A percentile compares a stretch with the other conserved stretches of the same genome.
phyloP scores from a whole-genome alignment of 92 coral and sea anemone genomes.

The Paramuricea clavata region DNA sequence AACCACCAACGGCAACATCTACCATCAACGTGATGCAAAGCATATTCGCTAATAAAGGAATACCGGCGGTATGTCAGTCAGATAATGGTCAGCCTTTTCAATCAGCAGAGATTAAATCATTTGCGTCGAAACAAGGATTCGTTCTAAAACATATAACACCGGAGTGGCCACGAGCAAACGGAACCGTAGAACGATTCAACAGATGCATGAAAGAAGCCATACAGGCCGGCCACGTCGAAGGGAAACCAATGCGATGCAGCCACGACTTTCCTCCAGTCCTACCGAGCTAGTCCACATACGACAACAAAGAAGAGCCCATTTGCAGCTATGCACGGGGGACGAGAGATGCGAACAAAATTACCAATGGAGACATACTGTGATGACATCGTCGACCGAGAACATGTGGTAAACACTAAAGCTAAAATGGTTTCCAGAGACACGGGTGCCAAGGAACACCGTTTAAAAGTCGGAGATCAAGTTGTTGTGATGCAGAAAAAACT shows the following conservation, averaged over 20 bases:
- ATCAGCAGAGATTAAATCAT: neutral
- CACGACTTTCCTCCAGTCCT: neutral
- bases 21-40: too few relatives aligned
- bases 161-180: conserved; percentile 1
- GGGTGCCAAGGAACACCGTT: conserved; percentile 2
- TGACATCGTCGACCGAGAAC: too few relatives aligned
- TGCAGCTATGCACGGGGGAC: too few relatives aligned
- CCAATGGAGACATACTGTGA: neutral
- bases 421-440: conserved; percentile 23
- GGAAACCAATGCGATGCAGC: neutral
- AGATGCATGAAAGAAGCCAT: neutral
- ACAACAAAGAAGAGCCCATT: neutral
- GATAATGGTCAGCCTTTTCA: conserved; percentile 5
- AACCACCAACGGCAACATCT: neutral
- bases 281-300: neutral
- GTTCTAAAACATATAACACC: neutral
- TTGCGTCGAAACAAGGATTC: neutral
- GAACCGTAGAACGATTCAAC: neutral
- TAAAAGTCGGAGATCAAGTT: too few relatives aligned
- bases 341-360: too few relatives aligned
- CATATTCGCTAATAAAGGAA: too few relatives aligned
- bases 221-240: neutral
- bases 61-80: neutral
- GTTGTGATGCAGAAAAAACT: conserved; percentile 21
- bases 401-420: neutral